A percentile compares a stretch with the other conserved stretches of the same genome.
phyloP scores from a whole-genome alignment of 2,113 vertebrate genomes.

The Psittacara wagleri region DNA sequence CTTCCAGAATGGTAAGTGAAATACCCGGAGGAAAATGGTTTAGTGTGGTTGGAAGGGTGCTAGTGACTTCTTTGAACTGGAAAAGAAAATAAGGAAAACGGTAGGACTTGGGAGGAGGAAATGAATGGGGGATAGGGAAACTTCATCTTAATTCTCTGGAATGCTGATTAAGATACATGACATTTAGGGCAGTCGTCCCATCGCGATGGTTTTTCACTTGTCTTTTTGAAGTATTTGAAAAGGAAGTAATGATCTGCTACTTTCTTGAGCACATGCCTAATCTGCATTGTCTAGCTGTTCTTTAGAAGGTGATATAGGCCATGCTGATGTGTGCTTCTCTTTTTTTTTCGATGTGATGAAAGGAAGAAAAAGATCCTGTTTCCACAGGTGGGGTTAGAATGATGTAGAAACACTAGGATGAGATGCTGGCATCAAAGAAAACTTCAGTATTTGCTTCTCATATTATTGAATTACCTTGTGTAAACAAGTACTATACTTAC shows the following conservation, averaged over 20 bases:
- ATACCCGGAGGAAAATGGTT: not conserved
- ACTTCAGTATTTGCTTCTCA: not conserved
- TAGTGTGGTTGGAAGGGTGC: not conserved
- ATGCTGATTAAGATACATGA: not conserved
- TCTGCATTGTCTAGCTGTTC: not conserved
- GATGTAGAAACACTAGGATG: not conserved
- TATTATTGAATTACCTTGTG: not conserved
- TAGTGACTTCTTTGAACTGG: not conserved
- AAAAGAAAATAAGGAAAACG: not conserved
- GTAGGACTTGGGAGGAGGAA: not conserved
- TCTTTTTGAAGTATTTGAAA: not conserved
- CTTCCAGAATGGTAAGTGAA: constrained; percentile 90
- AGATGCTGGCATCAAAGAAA: not conserved
- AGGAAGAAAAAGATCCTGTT: not conserved
- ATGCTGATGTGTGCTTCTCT: not conserved
- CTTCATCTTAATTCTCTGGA: not conserved
- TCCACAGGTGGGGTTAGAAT: not conserved
- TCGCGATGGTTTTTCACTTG: not conserved
- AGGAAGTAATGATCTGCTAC: not conserved
- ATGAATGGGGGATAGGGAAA: no score
- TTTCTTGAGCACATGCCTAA: not conserved
- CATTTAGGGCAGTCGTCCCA: not conserved
- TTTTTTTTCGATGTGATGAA: not conserved
- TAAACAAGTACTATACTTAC: not conserved
- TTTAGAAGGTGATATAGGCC: not conserved